Conservation (phyloP, 2,113 vertebrate genomes). For the Pygathrix nemaeus region DNA sequence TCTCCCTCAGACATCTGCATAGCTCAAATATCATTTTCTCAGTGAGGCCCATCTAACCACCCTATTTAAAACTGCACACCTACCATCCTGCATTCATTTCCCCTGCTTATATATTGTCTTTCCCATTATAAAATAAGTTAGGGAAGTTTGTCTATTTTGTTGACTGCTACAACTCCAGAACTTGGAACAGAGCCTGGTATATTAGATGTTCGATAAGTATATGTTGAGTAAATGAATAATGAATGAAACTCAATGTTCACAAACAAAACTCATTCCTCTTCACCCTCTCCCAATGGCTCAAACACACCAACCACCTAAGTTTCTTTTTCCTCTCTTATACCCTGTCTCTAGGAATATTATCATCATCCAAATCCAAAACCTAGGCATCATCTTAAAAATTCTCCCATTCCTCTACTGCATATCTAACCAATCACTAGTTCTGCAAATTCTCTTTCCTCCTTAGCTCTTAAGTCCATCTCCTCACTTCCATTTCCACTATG, state of each 20-base stretch:
- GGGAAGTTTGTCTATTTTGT: background rate
- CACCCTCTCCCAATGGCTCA: background rate
- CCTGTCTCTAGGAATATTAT: background rate
- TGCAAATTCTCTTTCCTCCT: background rate
- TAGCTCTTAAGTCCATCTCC: background rate
- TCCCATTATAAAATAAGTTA: background rate
- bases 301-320: background rate
- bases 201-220: background rate
- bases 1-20: background rate
- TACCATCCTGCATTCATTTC: background rate
- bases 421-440: background rate
- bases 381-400: background rate
- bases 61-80: background rate
- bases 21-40: background rate
- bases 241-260: background rate
- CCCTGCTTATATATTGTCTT: background rate
- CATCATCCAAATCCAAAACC: background rate
- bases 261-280: background rate
- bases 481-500: background rate
- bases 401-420: background rate
- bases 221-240: slow-evolving; percentile 23
- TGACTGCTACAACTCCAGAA: background rate
- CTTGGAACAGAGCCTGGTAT: background rate
- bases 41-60: background rate
- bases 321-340: background rate